Evolutionary conservation across 2,797 vertebrate species (phyloP).

Genomic region (Borostomias antarcticus): DNA sequence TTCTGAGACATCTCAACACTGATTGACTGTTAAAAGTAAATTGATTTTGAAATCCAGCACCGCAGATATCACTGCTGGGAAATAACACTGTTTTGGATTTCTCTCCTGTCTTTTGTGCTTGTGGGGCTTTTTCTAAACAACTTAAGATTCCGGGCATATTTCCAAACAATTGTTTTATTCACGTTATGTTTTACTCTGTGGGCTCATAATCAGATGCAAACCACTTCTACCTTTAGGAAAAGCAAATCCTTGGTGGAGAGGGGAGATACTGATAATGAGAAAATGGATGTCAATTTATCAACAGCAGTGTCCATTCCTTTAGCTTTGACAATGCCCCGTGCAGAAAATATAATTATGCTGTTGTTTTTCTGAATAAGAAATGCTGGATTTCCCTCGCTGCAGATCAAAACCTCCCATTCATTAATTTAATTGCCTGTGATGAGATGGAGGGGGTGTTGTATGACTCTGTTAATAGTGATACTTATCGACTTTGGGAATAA

Average conservation of each 20-base stretch:
- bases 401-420: slow-evolving; percentile 71
- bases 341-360: slow-evolving; percentile 70
- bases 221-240: neutral
- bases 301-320: slow-evolving; percentile 23
- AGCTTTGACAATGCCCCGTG: slow-evolving; percentile 24
- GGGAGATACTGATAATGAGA: slow-evolving; percentile 50
- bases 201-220: slow-evolving; percentile 43
- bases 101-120: slow-evolving; percentile 45
- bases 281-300: slow-evolving; percentile 49
- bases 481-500: slow-evolving; percentile 67
- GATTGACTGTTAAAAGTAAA: neutral
- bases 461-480: slow-evolving; percentile 61
- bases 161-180: slow-evolving; percentile 60
- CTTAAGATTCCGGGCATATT: slow-evolving; percentile 56
- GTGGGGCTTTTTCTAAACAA: slow-evolving; percentile 65
- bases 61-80: slow-evolving; percentile 56
- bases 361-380: slow-evolving; percentile 65
- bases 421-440: slow-evolving; percentile 73
- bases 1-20: too few relatives aligned
- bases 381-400: slow-evolving; percentile 47
- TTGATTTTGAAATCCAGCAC: slow-evolving; percentile 5
- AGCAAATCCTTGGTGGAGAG: slow-evolving; percentile 27
- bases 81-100: slow-evolving; percentile 60
- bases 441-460: slow-evolving; percentile 66
- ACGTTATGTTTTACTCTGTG: slow-evolving; percentile 28